phyloP scores from a whole-genome alignment of 1,140 invertebrate genomes.

The Atta colombica region DNA sequence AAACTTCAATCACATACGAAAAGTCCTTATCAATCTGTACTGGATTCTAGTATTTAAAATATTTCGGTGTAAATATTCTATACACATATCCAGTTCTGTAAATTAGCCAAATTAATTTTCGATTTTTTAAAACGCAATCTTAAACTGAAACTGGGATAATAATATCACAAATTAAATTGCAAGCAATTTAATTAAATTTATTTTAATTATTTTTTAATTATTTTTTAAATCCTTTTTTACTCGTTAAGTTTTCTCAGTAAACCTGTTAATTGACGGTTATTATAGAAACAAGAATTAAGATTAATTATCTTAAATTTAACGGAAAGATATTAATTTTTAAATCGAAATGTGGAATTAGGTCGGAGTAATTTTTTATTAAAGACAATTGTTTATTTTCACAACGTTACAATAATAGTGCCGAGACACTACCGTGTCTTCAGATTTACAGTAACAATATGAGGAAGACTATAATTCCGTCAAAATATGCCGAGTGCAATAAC shows the following conservation, averaged over 20 bases:
- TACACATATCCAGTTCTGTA: too few species aligned
- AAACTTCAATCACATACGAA: too few species aligned
- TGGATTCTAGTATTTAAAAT: too few species aligned
- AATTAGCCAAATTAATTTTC: too few species aligned
- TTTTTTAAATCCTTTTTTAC: background rate
- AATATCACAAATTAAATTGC: too few species aligned
- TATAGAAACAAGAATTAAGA: background rate
- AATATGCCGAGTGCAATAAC: background rate
- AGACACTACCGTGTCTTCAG: too few species aligned
- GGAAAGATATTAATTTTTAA: background rate
- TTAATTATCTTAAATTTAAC: slow-evolving; percentile 2
- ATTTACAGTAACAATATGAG: background rate
- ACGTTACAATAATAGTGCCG: background rate
- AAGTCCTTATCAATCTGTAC: too few species aligned
- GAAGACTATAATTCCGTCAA: background rate
- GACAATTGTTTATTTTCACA: slow-evolving; percentile 17
- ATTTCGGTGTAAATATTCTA: too few species aligned
- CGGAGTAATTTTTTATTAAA: slow-evolving; percentile 21
- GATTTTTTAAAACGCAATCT: too few species aligned
- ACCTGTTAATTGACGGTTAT: background rate
- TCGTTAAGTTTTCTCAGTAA: background rate
- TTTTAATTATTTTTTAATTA: too few species aligned
- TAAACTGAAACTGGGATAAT: too few species aligned
- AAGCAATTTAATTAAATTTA: too few species aligned
- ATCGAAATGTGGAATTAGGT: background rate